phyloP scores from a whole-genome alignment of 1,140 invertebrate genomes.

The Eciton burchellii region DNA sequence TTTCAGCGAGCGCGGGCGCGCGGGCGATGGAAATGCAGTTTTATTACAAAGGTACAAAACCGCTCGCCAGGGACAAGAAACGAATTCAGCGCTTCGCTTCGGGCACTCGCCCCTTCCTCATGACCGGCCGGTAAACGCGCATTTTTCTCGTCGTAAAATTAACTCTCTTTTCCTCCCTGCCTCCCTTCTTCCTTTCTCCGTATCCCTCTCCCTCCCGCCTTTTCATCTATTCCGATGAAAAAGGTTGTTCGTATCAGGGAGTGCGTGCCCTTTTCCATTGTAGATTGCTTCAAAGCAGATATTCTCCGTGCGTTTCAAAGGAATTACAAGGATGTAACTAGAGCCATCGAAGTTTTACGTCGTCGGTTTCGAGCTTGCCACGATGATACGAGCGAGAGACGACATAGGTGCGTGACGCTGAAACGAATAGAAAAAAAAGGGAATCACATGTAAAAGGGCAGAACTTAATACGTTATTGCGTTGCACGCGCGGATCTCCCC shows the following conservation, averaged over 20 bases:
- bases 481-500: conserved; percentile 5
- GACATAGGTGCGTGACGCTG: neutral
- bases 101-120: conserved; percentile 36
- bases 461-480: conserved; percentile 23
- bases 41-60: conserved; percentile 74
- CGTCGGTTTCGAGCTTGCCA: conserved; percentile 41
- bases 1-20: conserved; percentile 42
- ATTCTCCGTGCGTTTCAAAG: conserved; percentile 61
- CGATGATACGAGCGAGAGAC: conserved; percentile 34
- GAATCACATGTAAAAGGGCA: neutral
- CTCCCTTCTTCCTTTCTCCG: neutral
- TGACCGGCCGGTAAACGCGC: conserved; percentile 46
- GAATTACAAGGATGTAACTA: conserved; percentile 64
- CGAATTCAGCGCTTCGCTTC: conserved; percentile 69
- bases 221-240: conserved; percentile 66
- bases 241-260: conserved; percentile 70
- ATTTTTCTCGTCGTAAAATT: conserved; percentile 58
- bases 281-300: conserved; percentile 72
- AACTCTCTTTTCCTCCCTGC: conserved; percentile 29
- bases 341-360: conserved; percentile 68
- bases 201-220: neutral
- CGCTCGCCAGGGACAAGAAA: conserved; percentile 67
- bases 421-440: neutral
- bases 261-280: conserved; percentile 45
- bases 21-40: conserved; percentile 65